These are phyloP conservation scores for Caenorhabditis angaria DNA, from an alignment of 2,888 invertebrate genomes.

Conservation along the genomic window DNA sequence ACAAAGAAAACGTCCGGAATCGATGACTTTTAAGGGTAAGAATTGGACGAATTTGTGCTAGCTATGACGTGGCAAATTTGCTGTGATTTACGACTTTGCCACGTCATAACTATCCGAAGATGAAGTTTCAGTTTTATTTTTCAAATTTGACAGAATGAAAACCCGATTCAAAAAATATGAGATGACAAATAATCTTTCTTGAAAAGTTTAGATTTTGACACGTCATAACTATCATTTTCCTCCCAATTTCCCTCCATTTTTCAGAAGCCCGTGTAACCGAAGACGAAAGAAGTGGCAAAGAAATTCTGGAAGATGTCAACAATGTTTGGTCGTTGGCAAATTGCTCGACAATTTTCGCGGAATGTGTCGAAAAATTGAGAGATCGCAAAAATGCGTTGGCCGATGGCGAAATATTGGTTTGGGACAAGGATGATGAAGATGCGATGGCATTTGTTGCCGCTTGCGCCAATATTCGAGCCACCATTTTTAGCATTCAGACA, in stretches of 20 bases:
- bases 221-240: too few relatives aligned
- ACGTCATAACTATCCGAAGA: too few relatives aligned
- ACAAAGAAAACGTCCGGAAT: conserved; percentile 81
- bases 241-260: too few relatives aligned
- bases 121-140: too few relatives aligned
- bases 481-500: conserved; percentile 86
- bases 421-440: conserved; percentile 91
- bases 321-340: conserved; percentile 56
- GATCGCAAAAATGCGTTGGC: conserved; percentile 71
- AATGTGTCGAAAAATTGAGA: conserved; percentile 56
- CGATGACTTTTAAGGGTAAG: conserved; percentile 22
- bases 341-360: conserved; percentile 75
- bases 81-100: too few relatives aligned
- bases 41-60: too few relatives aligned
- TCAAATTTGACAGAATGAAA: too few relatives aligned
- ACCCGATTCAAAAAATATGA: too few relatives aligned
- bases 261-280: conserved; percentile 2
- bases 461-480: conserved; percentile 89
- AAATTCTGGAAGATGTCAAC: conserved; percentile 15
- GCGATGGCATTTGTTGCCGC: conserved; percentile 84
- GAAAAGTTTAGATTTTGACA: too few relatives aligned
- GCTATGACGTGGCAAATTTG: too few relatives aligned
- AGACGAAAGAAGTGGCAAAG: conserved; percentile 3
- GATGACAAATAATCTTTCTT: too few relatives aligned
- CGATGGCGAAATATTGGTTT: conserved; percentile 79